Base-by-base conservation (phyloP, 2,888 invertebrate genomes). In the Crocallis elinguaria region DNA sequence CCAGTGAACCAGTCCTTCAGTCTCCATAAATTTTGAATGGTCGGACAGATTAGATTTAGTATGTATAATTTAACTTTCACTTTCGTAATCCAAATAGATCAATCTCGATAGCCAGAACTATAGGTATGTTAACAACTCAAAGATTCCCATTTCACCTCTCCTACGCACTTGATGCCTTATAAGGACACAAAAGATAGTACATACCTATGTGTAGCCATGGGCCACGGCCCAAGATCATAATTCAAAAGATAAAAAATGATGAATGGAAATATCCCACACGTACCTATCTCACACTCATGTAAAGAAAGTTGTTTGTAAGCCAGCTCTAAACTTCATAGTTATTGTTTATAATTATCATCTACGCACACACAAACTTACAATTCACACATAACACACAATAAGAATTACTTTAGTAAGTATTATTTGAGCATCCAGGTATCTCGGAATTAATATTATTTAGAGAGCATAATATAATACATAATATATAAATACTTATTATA, bases 51-150 rank as follows among this genome's bases (percentile, higher is more conserved):
- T 38, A 43, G 36, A 48, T 43, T 52, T 32, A 49, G 41, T 42
- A 21, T 44, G 48, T 49, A n/a, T n/a, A 49, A 53, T 43, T 44
- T 49, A 16, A 43, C 53, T 54, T 54, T 54, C 53, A 48, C 53
- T 48, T 23, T 11, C 12, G 19, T 25, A 41, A 44, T 35, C 17
- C 39, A 35, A 35, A 36, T 19, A 48, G 36, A 27, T 46, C 25
- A 35, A 41, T 30, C 51, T 52, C 30, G 5, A 37, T 29, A 39
- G 33, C 33, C 2, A 33, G 9, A 16, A n/a, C 19, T 3, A 2
- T 25, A 35, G n/a, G 3, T 13, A 14, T 16, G 9, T 9, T 25
- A 29, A 8, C 16, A 11, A 6, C 27, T 17, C 7, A 11, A 13
- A 25, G 41, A 19, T 33, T 30, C 36, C 23, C 36, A 27, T 42